phyloP scores from a whole-genome alignment of 2,113 vertebrate genomes.

The Microcebus ravelobensis region DNA sequence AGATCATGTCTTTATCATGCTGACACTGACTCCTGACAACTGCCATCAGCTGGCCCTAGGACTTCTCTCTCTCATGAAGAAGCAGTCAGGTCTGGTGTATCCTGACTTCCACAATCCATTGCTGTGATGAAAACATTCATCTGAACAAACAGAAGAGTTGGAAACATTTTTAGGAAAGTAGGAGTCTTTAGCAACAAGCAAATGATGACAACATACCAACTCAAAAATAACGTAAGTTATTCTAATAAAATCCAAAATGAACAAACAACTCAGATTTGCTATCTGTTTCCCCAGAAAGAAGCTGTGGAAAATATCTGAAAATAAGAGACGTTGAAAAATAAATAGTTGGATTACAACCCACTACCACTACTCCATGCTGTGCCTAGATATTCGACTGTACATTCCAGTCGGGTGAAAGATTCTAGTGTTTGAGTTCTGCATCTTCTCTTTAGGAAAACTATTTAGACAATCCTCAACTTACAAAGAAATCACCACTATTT shows the following conservation, averaged over 20 bases:
- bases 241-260: not conserved
- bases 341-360: not conserved
- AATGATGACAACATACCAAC: not conserved
- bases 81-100: not conserved
- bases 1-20: not conserved
- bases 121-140: not conserved
- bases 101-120: not conserved
- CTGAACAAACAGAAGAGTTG: not conserved
- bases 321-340: not conserved
- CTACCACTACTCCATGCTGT: accelerated
- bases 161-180: conserved; percentile 6
- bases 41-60: not conserved
- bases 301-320: not conserved
- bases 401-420: not conserved
- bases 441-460: not conserved
- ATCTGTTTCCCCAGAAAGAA: not conserved
- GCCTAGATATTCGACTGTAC: not conserved
- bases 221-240: not conserved
- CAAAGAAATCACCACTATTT: not conserved
- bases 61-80: not conserved
- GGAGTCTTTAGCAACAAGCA: not conserved
- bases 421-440: not conserved
- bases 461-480: not conserved
- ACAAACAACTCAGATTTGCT: not conserved
- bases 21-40: not conserved